These are phyloP conservation scores for Dugesia japonica DNA, from an alignment of 2,888 invertebrate genomes.

Conservation along the genomic window DNA sequence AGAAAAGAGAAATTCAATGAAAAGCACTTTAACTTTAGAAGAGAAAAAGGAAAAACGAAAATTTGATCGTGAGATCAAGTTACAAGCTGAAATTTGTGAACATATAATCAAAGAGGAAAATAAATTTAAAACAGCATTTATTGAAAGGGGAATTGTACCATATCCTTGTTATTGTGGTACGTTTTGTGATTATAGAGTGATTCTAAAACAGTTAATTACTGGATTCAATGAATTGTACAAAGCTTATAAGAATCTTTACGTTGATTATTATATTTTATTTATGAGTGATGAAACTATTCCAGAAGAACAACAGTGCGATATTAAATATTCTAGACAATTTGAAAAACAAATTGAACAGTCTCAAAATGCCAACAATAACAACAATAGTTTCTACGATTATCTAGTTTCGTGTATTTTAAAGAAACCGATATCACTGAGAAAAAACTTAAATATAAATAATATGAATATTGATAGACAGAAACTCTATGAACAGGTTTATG, in stretches of 20 bases:
- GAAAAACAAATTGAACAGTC: background rate
- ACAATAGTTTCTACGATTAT: background rate
- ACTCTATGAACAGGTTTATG: background rate
- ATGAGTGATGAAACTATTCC: constrained; percentile 1
- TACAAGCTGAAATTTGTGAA: background rate
- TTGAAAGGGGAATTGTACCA: background rate
- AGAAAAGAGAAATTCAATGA: background rate
- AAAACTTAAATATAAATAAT: background rate
- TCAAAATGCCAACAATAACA: background rate
- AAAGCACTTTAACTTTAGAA: background rate
- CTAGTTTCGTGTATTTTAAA: too few relatives aligned
- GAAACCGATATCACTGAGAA: background rate
- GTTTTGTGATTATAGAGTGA: background rate
- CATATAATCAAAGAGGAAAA: background rate
- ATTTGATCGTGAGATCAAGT: background rate
- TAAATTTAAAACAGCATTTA: background rate
- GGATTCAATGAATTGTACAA: background rate
- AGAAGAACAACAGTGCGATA: background rate
- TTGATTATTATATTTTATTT: background rate
- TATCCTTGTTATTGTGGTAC: background rate
- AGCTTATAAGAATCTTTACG: background rate
- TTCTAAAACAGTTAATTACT: background rate
- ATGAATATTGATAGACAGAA: background rate
- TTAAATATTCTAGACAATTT: background rate
- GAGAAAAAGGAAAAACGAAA: background rate